phyloP scores from a whole-genome alignment of 2,888 invertebrate species.

The Abrostola tripartita region DNA sequence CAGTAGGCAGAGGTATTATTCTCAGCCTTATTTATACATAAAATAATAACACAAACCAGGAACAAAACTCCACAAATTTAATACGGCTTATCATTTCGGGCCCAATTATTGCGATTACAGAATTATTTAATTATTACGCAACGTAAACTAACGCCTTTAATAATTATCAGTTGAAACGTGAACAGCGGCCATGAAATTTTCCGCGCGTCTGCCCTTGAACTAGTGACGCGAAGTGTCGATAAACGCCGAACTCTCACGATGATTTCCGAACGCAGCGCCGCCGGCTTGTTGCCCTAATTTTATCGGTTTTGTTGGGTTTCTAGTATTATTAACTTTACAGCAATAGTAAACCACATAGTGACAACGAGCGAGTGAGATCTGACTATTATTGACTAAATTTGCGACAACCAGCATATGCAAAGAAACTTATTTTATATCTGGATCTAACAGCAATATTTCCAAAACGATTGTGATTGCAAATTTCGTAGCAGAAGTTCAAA shows the following conservation, averaged over 20 bases:
- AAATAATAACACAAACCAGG: neutral
- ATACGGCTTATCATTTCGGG: slow-evolving; percentile 40
- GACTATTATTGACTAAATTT: no score
- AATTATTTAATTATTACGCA: slow-evolving; percentile 55
- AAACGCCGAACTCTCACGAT: slow-evolving; percentile 39
- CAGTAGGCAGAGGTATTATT: no score
- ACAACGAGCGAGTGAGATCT: no score
- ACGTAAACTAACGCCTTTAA: slow-evolving; percentile 38
- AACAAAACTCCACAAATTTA: slow-evolving; percentile 18
- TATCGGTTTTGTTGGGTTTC: neutral
- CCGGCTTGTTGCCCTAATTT: slow-evolving; percentile 5
- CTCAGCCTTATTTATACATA: no score
- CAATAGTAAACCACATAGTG: no score
- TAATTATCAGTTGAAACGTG: slow-evolving; percentile 58
- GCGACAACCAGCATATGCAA: no score
- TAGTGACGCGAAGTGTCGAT: slow-evolving; percentile 61
- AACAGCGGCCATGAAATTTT: slow-evolving; percentile 64
- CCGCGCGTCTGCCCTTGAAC: slow-evolving; percentile 70
- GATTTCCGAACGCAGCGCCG: slow-evolving; percentile 13
- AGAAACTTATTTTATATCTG: no score
- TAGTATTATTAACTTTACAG: neutral
- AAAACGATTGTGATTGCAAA: no score
- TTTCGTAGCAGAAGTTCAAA: no score
- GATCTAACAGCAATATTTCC: no score
- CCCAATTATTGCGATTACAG: slow-evolving; percentile 49